Evolutionary conservation across 2,113 vertebrate species (phyloP).

Genomic region (zebrafish (Danio rerio)): GRCz12tu NC_133187.1:35278501-35279000

Average conservation of each 20-base stretch:
- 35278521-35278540: background rate
- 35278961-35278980: no score
- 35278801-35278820: no score
- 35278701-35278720: conserved; percentile 69
- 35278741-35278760: background rate
- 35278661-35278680: conserved; percentile 75
- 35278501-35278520: conserved; percentile 52
- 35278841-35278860: no score
- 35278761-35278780: background rate
- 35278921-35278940: no score
- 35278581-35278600: background rate
- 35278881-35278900: no score
- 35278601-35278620: conserved; percentile 10
- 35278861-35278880: no score
- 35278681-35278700: conserved; percentile 73
- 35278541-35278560: no score
- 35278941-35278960: no score
- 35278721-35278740: conserved; percentile 72
- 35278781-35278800: background rate
- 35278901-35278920: no score
- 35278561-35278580: background rate
- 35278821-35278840: no score
- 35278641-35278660: conserved; percentile 72
- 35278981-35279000: no score
- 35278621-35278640: conserved; percentile 79